Evolutionary conservation across 2,113 vertebrate species (phyloP), one percentile per base, ranked within the genome.

Genomic region (Nothoprocta perdicaria): DNA sequence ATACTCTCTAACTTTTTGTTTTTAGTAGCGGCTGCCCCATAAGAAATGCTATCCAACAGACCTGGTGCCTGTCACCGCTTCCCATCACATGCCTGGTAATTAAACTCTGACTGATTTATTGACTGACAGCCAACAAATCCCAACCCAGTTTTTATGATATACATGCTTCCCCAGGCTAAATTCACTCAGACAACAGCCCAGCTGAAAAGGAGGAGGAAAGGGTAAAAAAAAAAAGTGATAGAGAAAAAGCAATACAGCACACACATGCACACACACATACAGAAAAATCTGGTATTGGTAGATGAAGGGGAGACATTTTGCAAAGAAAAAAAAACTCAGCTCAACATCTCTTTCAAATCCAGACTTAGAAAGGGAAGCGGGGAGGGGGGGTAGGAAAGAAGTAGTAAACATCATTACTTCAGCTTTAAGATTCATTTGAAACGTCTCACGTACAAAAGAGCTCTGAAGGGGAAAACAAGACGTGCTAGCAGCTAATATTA

Each of bases 21-120:
- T 97, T 98, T 97, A 95, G 94, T 97, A 97, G 95, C 31, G 92
- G 94, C 97, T 94, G 95, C 97, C 97, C 98, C 97, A 95, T 90
- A 97, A 98, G 98, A 97, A 98, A 98, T 97, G 95, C 96, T 97
- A 97, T 98, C 98, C 97, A 96, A 96, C 95, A 97, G 97, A 98
- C 96, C 97, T 95, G 97, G 97, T 96, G 97, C 97, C 97, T 98
- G 98, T 98, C 98, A 98, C 95, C 84, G 65, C 97, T 97, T 97
- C 97, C 98, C 97, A 97, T 98, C 98, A 98, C 98, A 98, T 97
- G 97, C 96, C 97, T 98, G 98, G 98, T 98, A 98, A 99, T 99
- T 99, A 99, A 99, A 98, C 98, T 98, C 98, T 98, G 98, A 98
- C 98, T 98, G 98, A 99, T 99, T 99, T 99, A 98, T 98, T 98